Base-by-base conservation (phyloP, 1,140 invertebrate genomes). In the Apis florea region DNA sequence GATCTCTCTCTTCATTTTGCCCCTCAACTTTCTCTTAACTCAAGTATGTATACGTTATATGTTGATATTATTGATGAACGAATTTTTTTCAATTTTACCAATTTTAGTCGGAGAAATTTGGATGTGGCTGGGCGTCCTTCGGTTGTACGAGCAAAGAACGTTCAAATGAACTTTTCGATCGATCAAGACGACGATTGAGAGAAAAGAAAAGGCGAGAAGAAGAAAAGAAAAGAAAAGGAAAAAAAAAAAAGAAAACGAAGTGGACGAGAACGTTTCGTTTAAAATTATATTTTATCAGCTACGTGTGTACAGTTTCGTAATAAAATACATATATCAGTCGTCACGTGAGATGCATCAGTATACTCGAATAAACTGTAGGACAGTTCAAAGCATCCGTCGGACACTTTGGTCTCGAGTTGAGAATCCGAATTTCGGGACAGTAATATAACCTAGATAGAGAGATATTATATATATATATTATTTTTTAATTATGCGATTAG, bases 81-180 rank as follows among this genome's bases (percentile, higher is more conserved):
- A 40, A 40, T 40, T 40, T 40, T 40, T 40, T 40, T 64, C 0
- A 73, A 64, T 56, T 73, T 15, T 40, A 24, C 5, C 5, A 51
- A n/a, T n/a, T 81, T 51, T 71, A 91, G 90, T 84, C 31, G 78
- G 73, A 31, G 86, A 91, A 85, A 69, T 91, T 19, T 91, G 90
- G 90, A 82, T 85, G n/a, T 91, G 89, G 87, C 47, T 90, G n/a
- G 89, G 89, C 9, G 89, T 90, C 47, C 70, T 91, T 53, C 83
- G 81, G 15, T 79, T 91, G 13, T 91, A 90, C 64, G 90, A 91
- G 49, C 66, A 83, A 2, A 88, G 90, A 84, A 84, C 83, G 0
- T 90, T 88, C 71, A 76, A 89, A 69, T 85, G n/a, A 72, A 13
- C 1, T 17, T 13, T 15, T 17, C 9, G 59, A 26, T 54, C 19